Conservation (phyloP, 2,113 vertebrate species). For the Dinomys branickii region DNA sequence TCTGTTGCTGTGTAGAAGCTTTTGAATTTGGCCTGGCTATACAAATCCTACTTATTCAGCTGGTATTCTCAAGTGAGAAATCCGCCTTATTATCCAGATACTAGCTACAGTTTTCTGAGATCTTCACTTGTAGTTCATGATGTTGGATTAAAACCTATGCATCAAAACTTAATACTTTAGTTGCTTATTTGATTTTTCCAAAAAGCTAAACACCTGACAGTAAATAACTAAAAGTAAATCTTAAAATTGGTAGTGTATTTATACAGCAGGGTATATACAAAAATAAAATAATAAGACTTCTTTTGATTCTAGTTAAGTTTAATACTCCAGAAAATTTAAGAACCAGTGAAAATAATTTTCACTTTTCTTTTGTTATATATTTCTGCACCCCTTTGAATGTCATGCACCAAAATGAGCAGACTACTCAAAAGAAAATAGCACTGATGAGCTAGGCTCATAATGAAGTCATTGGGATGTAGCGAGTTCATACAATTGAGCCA, state of each 20-base stretch:
- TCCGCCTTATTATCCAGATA: not conserved
- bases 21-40: not conserved
- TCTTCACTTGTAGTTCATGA: not conserved
- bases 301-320: constrained; percentile 13
- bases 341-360: constrained; percentile 24
- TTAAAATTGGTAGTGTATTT: not conserved
- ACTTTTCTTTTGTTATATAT: constrained; percentile 51
- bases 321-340: constrained; percentile 23
- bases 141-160: not conserved
- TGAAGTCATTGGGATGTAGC: not conserved
- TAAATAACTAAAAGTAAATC: not conserved
- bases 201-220: not conserved
- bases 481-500: not conserved
- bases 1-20: not conserved
- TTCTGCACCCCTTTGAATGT: not conserved
- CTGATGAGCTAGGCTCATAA: not conserved
- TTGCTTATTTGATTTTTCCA: not conserved
- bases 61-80: constrained; percentile 12
- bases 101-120: not conserved
- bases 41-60: constrained; percentile 30
- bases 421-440: not conserved
- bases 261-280: not conserved
- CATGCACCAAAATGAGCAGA: not conserved
- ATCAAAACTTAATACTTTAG: constrained; percentile 9
- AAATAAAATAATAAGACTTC: not conserved